Conservation (phyloP, 2,888 invertebrate genomes). For the Leucoptera coffeella region DNA sequence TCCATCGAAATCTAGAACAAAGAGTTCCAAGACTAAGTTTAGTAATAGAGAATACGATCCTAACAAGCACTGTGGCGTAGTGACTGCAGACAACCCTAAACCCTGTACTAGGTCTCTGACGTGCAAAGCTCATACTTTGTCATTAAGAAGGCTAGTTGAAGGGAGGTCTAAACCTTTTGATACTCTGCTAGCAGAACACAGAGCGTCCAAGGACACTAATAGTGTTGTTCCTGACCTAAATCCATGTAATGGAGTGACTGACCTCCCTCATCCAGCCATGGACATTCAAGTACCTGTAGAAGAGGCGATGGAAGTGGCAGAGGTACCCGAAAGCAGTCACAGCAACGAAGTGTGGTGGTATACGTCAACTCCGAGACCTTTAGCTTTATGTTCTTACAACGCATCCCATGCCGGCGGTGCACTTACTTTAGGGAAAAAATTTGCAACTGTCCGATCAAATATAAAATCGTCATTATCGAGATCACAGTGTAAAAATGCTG, state of each 20-base stretch:
- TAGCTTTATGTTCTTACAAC: slow-evolving; percentile 52
- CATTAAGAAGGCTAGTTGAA: slow-evolving; percentile 61
- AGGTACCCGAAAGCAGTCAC: slow-evolving; percentile 18
- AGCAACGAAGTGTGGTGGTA: slow-evolving; percentile 43
- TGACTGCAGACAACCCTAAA: slow-evolving; percentile 59
- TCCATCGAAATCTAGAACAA: slow-evolving; percentile 18
- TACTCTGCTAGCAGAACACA: slow-evolving; percentile 65
- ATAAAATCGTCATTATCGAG: slow-evolving; percentile 39
- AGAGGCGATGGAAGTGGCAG: slow-evolving; percentile 12
- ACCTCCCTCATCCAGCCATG: slow-evolving; percentile 12
- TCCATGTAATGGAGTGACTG: slow-evolving; percentile 16
- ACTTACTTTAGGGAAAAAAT: slow-evolving; percentile 43
- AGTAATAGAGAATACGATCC: slow-evolving; percentile 69
- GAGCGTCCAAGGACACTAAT: slow-evolving; percentile 52
- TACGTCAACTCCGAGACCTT: slow-evolving; percentile 52
- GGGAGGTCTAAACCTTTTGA: slow-evolving; percentile 72
- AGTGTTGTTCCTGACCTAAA: slow-evolving; percentile 28
- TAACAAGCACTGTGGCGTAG: slow-evolving; percentile 77
- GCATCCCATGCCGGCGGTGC: slow-evolving; percentile 53
- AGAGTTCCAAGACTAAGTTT: slow-evolving; percentile 34
- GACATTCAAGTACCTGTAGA: slow-evolving; percentile 17
- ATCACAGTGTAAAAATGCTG: slow-evolving; percentile 23
- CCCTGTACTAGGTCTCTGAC: slow-evolving; percentile 78
- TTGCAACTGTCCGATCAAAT: slow-evolving; percentile 41
- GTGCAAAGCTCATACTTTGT: slow-evolving; percentile 63